Conservation (phyloP, 1,140 invertebrate species). For the Caenorhabditis briggsae region DNA sequence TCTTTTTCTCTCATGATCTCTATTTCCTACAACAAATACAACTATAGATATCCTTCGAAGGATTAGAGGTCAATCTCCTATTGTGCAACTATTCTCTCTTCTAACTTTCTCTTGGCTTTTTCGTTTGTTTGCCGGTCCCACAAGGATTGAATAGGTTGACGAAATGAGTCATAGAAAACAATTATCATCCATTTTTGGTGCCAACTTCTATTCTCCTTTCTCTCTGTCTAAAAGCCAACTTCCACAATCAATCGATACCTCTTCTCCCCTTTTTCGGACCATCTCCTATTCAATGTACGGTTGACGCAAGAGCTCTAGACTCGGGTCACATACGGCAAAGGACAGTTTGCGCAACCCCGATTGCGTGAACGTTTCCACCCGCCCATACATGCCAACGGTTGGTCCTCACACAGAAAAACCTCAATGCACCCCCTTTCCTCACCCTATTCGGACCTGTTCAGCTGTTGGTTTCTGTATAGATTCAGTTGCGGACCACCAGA, state of each 20-base stretch:
- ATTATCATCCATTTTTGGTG: constrained; percentile 10
- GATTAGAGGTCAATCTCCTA: too few species aligned
- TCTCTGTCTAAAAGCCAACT: not conserved
- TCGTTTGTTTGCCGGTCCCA: constrained; percentile 37
- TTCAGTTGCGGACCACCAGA: not conserved
- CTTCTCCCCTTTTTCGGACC: not conserved
- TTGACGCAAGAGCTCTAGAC: not conserved
- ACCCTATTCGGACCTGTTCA: too few species aligned
- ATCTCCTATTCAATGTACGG: not conserved
- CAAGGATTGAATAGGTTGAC: not conserved
- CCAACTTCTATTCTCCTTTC: not conserved
- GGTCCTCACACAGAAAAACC: not conserved
- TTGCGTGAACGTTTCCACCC: constrained; percentile 17
- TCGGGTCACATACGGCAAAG: constrained; percentile 5
- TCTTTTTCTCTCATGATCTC: too few species aligned
- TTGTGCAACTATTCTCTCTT: too few species aligned
- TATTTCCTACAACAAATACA: too few species aligned
- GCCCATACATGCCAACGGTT: not conserved
- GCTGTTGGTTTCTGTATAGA: too few species aligned
- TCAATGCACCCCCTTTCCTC: too few species aligned
- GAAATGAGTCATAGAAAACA: constrained; percentile 33
- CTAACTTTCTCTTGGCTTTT: too few species aligned
- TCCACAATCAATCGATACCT: not conserved
- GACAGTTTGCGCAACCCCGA: not conserved
- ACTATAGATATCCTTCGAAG: too few species aligned